These are phyloP conservation scores for Knipowitschia caucasica DNA, from an alignment of 2,797 vertebrate species.

Conservation along the genomic window DNA sequence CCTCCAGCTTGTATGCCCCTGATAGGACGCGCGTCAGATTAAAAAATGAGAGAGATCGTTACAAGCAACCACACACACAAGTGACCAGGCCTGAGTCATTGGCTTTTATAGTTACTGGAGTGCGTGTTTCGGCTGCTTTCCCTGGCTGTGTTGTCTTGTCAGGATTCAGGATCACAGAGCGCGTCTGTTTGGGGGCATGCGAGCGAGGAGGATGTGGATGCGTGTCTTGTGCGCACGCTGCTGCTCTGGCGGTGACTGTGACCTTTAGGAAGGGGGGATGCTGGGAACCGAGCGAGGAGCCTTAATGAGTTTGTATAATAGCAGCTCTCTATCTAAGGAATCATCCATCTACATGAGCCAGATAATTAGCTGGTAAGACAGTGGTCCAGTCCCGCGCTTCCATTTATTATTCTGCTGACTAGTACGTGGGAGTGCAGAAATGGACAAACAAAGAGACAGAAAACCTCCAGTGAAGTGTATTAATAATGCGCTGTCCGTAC, in stretches of 20 bases:
- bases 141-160: slow-evolving; percentile 31
- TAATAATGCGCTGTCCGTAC: slow-evolving; percentile 59
- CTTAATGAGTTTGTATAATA: slow-evolving; percentile 76
- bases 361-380: slow-evolving; percentile 71
- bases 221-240: slow-evolving; percentile 40
- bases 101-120: slow-evolving; percentile 42
- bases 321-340: slow-evolving; percentile 65
- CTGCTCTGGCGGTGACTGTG: slow-evolving; percentile 61
- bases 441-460: slow-evolving; percentile 60
- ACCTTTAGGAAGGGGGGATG: slow-evolving; percentile 64
- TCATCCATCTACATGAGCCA: slow-evolving; percentile 69
- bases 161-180: slow-evolving; percentile 43
- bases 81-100: slow-evolving; percentile 65
- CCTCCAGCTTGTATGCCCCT: slow-evolving; percentile 38
- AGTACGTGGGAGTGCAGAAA: slow-evolving; percentile 53
- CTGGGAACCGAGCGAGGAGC: slow-evolving; percentile 49
- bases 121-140: slow-evolving; percentile 26
- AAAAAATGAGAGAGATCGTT: slow-evolving; percentile 62
- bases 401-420: slow-evolving; percentile 66
- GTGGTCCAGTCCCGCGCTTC: slow-evolving; percentile 55
- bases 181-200: slow-evolving; percentile 33
- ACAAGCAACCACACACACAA: slow-evolving; percentile 57
- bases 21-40: slow-evolving; percentile 58
- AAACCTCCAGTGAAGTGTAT: slow-evolving; percentile 39
- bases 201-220: slow-evolving; percentile 11